phyloP scores from a whole-genome alignment of 2,113 vertebrate species.

The Pseudonaja textilis region DNA sequence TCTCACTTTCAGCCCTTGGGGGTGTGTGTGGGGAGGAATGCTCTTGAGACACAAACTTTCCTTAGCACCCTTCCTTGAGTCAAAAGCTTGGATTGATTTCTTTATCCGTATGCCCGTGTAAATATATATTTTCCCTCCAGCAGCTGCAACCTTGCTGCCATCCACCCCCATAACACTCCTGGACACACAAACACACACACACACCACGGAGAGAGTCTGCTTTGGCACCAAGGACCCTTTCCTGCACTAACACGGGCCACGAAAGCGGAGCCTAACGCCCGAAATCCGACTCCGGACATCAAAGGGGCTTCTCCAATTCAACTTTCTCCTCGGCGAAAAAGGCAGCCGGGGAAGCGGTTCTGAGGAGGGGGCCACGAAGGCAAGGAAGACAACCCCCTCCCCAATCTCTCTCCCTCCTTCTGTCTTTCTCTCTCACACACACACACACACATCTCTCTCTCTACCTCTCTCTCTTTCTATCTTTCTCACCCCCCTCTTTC shows the following conservation, averaged over 20 bases:
- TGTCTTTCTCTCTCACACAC: too few relatives aligned
- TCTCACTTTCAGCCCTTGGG: background rate
- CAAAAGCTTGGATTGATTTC: background rate
- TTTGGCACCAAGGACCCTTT: background rate
- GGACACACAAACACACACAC: too few relatives aligned
- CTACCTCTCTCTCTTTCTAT: too few relatives aligned
- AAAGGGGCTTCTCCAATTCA: background rate
- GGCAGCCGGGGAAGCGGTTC: background rate
- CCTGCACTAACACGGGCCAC: too few relatives aligned
- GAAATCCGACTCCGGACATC: background rate
- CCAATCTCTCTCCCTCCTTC: too few relatives aligned
- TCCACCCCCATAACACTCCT: background rate
- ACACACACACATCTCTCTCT: too few relatives aligned
- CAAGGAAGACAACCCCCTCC: background rate
- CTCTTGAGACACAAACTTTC: background rate
- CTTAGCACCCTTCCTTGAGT: background rate
- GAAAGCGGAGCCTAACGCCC: too few relatives aligned
- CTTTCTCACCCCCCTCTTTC: rapidly evolving
- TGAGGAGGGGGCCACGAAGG: background rate
- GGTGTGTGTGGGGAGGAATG: too few relatives aligned
- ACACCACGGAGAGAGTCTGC: too few relatives aligned
- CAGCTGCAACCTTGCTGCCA: background rate
- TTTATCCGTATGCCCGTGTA: too few relatives aligned
- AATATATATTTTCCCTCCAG: background rate
- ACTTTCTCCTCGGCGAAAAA: background rate